Evolutionary conservation across 2,888 invertebrate genomes (phyloP).

Genomic region (Mythimna impura): DNA sequence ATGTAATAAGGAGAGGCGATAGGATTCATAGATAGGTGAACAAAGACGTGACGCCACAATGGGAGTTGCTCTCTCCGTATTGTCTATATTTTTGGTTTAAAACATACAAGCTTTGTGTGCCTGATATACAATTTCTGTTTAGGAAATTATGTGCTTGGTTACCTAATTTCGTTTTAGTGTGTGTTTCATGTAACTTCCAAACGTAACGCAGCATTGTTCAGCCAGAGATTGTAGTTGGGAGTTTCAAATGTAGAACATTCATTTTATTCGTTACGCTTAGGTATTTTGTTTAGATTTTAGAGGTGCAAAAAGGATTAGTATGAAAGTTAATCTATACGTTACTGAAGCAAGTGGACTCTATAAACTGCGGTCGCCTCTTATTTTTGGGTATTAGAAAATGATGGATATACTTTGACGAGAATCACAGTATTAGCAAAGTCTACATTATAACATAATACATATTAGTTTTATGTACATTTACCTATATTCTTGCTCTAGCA

Average conservation of each 20-base stretch:
- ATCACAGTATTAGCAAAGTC: not conserved
- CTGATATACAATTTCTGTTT: constrained; percentile 60
- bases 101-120: constrained; percentile 59
- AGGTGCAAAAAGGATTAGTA: not conserved
- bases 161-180: constrained; percentile 59
- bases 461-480: not conserved
- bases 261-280: constrained; percentile 33
- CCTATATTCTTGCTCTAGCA: not conserved
- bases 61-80: constrained; percentile 70
- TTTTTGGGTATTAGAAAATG: not conserved
- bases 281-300: constrained; percentile 22
- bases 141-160: constrained; percentile 58
- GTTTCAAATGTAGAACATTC: constrained; percentile 31
- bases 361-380: constrained; percentile 6
- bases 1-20: constrained; percentile 76
- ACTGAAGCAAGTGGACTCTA: not conserved
- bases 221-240: constrained; percentile 23
- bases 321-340: not conserved
- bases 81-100: constrained; percentile 75
- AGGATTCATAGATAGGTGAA: constrained; percentile 80
- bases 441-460: not conserved
- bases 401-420: not conserved
- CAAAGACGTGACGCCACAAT: constrained; percentile 79
- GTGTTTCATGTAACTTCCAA: constrained; percentile 46
- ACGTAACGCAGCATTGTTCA: constrained; percentile 46